phyloP scores from a whole-genome alignment of 2,888 invertebrate species.

The Agrotis segetum region DNA sequence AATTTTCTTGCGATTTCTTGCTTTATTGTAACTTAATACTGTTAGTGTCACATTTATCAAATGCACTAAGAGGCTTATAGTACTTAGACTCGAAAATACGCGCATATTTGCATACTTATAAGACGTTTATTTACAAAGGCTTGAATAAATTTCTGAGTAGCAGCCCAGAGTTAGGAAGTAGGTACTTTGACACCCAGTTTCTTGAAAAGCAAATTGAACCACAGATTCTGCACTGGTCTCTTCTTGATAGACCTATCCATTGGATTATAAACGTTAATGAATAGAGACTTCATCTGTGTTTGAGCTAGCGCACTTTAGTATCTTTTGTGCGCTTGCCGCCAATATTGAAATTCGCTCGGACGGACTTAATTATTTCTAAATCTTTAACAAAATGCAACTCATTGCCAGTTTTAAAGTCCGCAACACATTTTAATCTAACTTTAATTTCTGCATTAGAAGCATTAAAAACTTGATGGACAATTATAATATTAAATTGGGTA shows the following conservation, averaged over 20 bases:
- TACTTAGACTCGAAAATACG: conserved; percentile 13
- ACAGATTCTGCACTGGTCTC: background rate
- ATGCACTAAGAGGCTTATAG: conserved; percentile 17
- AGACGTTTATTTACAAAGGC: background rate
- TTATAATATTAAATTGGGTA: conserved; percentile 52
- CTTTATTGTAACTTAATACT: conserved; percentile 24
- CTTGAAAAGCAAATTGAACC: background rate
- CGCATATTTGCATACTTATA: conserved; percentile 15
- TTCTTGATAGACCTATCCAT: background rate
- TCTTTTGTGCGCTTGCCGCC: background rate
- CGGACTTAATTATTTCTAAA: background rate
- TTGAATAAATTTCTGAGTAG: background rate
- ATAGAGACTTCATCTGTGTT: background rate
- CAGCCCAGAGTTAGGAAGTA: background rate
- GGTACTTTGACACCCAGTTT: no score
- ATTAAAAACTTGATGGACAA: conserved; percentile 24
- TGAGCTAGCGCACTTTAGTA: background rate
- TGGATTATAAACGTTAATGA: no score
- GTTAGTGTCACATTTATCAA: conserved; percentile 35
- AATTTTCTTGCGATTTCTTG: conserved; percentile 5
- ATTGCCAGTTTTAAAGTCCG: conserved; percentile 7
- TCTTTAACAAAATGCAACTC: conserved; percentile 30
- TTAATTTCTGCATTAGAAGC: background rate
- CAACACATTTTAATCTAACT: background rate
- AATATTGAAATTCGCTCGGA: background rate